Conservation (phyloP, 1,140 invertebrate genomes). For the Philotrypesis tridentata region DNA sequence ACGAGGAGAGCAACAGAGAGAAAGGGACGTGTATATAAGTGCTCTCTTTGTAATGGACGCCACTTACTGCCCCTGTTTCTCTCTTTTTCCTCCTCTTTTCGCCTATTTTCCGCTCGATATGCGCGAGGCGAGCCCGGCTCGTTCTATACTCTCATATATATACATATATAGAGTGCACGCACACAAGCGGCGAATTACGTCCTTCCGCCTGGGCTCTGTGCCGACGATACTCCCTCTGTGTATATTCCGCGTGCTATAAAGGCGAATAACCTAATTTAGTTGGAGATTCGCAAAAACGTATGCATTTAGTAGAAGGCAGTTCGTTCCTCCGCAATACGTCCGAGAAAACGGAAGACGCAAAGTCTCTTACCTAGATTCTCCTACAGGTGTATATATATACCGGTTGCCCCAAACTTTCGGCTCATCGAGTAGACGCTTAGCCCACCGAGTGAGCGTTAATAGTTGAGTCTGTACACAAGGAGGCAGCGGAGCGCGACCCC, state of each 20-base stretch:
- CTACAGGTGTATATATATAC: background rate
- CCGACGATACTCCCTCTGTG: background rate
- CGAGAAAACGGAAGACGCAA: background rate
- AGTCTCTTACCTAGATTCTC: conserved; percentile 10
- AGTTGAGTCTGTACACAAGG: background rate
- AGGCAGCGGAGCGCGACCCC: conserved; percentile 17
- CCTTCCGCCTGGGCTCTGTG: conserved; percentile 35
- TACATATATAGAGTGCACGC: background rate
- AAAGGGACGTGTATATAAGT: background rate
- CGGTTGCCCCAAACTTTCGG: background rate
- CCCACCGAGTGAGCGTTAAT: background rate
- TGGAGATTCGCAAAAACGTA: too few species aligned
- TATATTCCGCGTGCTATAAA: conserved; percentile 41
- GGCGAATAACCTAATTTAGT: conserved; percentile 46
- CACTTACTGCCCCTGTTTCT: conserved; percentile 12
- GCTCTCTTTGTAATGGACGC: conserved; percentile 18
- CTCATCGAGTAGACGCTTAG: background rate
- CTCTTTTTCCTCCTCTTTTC: conserved; percentile 24
- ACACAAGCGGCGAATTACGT: conserved; percentile 20
- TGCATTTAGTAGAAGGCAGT: too few species aligned
- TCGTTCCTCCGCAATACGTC: background rate
- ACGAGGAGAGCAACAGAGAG: background rate
- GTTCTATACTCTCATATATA: too few species aligned
- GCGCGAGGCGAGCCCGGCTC: background rate
- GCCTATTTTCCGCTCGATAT: conserved; percentile 37